Evolutionary conservation across 2,888 invertebrate species (phyloP).

Genomic region (Chouioia cunea): DNA sequence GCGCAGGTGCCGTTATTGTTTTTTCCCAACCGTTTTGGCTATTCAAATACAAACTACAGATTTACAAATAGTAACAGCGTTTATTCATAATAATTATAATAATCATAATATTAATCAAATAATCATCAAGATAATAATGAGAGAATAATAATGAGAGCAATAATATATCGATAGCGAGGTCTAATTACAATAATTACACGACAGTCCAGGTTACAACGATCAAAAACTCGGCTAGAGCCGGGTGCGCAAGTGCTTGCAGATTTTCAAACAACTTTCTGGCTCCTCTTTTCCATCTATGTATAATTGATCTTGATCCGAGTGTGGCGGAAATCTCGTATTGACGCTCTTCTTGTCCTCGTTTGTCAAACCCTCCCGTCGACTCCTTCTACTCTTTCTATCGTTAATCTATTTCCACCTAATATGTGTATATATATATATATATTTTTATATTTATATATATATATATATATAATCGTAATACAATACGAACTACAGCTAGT

Average conservation of each 20-base stretch:
- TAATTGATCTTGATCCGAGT: slow-evolving; percentile 48
- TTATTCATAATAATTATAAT: slow-evolving; percentile 62
- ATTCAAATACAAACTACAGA: background rate
- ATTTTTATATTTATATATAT: slow-evolving; percentile 36
- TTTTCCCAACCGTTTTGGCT: background rate
- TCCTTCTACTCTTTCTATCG: slow-evolving; percentile 20
- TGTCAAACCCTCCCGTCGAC: background rate
- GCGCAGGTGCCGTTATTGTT: background rate
- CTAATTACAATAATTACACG: slow-evolving; percentile 68
- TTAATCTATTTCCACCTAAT: no score
- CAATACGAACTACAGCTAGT: slow-evolving; percentile 39
- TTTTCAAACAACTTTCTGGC: background rate
- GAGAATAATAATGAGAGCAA: slow-evolving; percentile 60
- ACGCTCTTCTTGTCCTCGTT: background rate
- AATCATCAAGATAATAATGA: slow-evolving; percentile 61
- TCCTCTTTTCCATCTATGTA: slow-evolving; percentile 11
- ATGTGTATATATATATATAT: slow-evolving; percentile 29
- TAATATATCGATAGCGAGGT: slow-evolving; percentile 64
- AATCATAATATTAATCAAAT: slow-evolving; percentile 51
- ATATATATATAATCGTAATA: slow-evolving; percentile 41
- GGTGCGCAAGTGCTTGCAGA: slow-evolving; percentile 45
- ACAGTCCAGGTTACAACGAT: slow-evolving; percentile 67
- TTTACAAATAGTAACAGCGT: slow-evolving; percentile 68
- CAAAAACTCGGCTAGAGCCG: slow-evolving; percentile 63
- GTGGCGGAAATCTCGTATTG: slow-evolving; percentile 4